phyloP scores from a whole-genome alignment of 2,113 vertebrate species.

The Lagopus muta region DNA sequence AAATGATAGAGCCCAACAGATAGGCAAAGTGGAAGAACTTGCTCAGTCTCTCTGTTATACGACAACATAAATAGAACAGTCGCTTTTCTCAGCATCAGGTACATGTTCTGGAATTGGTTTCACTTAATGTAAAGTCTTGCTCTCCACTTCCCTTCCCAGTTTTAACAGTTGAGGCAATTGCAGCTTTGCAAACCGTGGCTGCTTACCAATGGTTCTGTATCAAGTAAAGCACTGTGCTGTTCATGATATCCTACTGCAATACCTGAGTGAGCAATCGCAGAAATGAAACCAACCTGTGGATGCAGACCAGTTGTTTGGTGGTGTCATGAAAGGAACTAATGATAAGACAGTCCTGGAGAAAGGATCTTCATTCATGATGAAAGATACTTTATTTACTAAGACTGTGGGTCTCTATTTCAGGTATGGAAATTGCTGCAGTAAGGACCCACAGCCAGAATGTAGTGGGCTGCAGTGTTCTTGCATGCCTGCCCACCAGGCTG shows the following conservation, averaged over 20 bases:
- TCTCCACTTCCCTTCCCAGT: background rate
- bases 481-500: fast-evolving
- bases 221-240: background rate
- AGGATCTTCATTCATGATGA: background rate
- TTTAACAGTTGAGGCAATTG: conserved; percentile 53
- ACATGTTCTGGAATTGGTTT: conserved; percentile 56
- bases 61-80: conserved; percentile 48
- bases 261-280: background rate
- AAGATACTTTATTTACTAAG: background rate
- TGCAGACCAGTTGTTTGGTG: background rate
- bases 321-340: background rate
- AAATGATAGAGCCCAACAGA: conserved; percentile 8
- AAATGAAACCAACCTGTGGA: background rate
- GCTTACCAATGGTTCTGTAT: conserved; percentile 4
- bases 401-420: background rate
- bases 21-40: conserved; percentile 19
- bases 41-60: conserved; percentile 33
- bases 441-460: background rate
- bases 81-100: conserved; percentile 47
- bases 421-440: background rate
- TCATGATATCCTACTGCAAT: background rate
- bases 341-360: background rate
- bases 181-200: background rate
- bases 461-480: background rate
- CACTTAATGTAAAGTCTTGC: conserved; percentile 19